Base-by-base conservation (phyloP, 2,797 vertebrate genomes). In the Dendrocincla fuliginosa region DNA sequence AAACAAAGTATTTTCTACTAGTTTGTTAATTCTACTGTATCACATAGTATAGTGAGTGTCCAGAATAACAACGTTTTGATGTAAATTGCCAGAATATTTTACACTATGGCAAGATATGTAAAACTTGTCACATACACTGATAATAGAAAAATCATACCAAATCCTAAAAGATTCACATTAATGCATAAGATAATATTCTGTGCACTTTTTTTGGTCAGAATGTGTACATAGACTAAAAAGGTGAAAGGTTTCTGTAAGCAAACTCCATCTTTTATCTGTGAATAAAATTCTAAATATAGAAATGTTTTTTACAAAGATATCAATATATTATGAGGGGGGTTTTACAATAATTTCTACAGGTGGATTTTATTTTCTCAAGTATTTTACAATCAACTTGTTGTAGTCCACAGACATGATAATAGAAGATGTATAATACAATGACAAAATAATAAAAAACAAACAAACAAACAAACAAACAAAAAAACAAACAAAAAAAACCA, bases 21-120 rank as follows among this genome's bases (percentile, higher is more conserved):
- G 7, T 50, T 83, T 74, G 22, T 42, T 74, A 35, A 33, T 57
- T 82, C 87, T 90, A 2, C 5, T 78, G 8, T 78, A n/a, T 27
- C 8, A 27, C 7, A 23, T 3, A n/a, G 1, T 30, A 52, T 15
- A 63, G 9, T 16, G 20, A 74, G 10, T 7, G 15, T 41, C 0
- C 0, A 50, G 27, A 77, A 47, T 32, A 73, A 56, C 8, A 56
- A n/a, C 5, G 10, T 64, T 41, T 44, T 30, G 25, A 84, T 9
- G 5, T 37, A 18, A 19, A 37, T 7, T 27, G 18, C 5, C 30
- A 63, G 52, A 77, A 73, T 41, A 30, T 49, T 73, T 77, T 57
- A 69, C 52, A 13, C 11, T 49, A 9, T 56, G 22, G 7, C 11
- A 69, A 84, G 18, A 39, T 67, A 39, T 44, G 9, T 44, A 39